Evolutionary conservation across 2,888 invertebrate species (phyloP).

Genomic region (Catocala sponsa): DNA sequence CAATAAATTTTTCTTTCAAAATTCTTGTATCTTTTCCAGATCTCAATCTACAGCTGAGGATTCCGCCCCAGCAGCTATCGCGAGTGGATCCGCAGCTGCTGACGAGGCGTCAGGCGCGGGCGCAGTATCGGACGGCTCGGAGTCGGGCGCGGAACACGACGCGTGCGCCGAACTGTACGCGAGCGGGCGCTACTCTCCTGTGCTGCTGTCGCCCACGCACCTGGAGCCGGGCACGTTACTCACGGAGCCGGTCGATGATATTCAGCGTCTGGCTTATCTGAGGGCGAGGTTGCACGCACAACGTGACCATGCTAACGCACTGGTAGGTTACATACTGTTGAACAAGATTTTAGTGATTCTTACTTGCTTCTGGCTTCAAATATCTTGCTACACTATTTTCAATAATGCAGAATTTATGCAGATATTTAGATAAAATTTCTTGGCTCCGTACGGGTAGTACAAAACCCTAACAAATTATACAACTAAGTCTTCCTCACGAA

Average conservation of each 20-base stretch:
- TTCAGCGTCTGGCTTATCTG: slow-evolving; percentile 91
- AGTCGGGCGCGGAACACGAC: slow-evolving; percentile 7
- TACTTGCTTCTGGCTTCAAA: too few species aligned
- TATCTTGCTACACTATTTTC: too few species aligned
- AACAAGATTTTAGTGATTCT: too few species aligned
- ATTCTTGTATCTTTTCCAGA: neutral
- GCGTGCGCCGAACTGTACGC: slow-evolving; percentile 85
- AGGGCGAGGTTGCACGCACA: slow-evolving; percentile 89
- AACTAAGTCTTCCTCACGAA: too few species aligned
- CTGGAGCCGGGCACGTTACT: slow-evolving; percentile 93
- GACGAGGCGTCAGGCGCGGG: neutral
- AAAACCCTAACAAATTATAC: too few species aligned
- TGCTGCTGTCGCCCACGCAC: slow-evolving; percentile 88
- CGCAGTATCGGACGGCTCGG: neutral
- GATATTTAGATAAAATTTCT: too few species aligned
- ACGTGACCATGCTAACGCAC: slow-evolving; percentile 1
- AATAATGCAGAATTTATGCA: too few species aligned
- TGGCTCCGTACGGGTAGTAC: too few species aligned
- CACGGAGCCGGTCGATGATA: slow-evolving; percentile 92
- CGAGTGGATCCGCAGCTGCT: neutral
- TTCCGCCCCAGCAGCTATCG: neutral
- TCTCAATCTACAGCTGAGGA: neutral
- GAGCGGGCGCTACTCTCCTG: slow-evolving; percentile 94
- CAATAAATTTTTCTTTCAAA: too few species aligned
- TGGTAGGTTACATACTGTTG: too few species aligned